Percentiles rank a stretch among this genome's conserved stretches.
Conservation (phyloP, 2,797 vertebrate genomes). For the Ctenochaetus hawaiiensis region DNA sequence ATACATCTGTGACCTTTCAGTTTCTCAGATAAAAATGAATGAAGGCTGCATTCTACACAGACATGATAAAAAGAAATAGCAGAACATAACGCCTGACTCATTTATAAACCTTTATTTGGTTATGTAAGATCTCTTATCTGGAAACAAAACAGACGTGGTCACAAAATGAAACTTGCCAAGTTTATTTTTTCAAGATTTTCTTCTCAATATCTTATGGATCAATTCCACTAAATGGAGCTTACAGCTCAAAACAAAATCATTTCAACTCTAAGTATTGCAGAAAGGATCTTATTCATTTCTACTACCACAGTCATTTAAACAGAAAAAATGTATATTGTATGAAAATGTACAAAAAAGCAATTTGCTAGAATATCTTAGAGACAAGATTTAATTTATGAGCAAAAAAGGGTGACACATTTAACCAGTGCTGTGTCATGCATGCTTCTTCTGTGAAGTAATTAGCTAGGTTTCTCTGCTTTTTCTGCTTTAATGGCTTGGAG, state of each 20-base stretch:
- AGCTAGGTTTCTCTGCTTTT: not conserved
- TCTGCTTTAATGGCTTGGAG: slow-evolving; percentile 6
- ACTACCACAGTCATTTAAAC: not conserved
- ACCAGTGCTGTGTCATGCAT: not conserved
- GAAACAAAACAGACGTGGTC: slow-evolving; percentile 2
- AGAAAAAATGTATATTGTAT: not conserved
- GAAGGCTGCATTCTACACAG: slow-evolving; percentile 26
- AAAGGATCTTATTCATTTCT: not conserved
- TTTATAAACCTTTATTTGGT: slow-evolving; percentile 51
- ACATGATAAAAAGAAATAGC: slow-evolving; percentile 55
- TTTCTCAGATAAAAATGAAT: slow-evolving; percentile 67
- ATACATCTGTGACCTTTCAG: slow-evolving; percentile 81
- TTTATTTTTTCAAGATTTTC: slow-evolving; percentile 25
- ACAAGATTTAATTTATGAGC: not conserved
- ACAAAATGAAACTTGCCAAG: slow-evolving; percentile 26
- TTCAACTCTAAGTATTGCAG: not conserved
- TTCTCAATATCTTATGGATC: slow-evolving; percentile 30
- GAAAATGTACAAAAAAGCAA: not conserved
- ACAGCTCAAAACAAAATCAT: slow-evolving; percentile 19
- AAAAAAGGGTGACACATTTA: not conserved
- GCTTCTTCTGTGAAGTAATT: not conserved
- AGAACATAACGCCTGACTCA: slow-evolving; percentile 16
- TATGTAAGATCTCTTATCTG: slow-evolving; percentile 27
- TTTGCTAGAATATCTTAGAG: not conserved
- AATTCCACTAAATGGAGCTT: slow-evolving; percentile 20